Evolutionary conservation across 1,140 invertebrate genomes (phyloP), one percentile per base, ranked within the genome.

Genomic region (Lamellibrachia luymesi): DNA sequence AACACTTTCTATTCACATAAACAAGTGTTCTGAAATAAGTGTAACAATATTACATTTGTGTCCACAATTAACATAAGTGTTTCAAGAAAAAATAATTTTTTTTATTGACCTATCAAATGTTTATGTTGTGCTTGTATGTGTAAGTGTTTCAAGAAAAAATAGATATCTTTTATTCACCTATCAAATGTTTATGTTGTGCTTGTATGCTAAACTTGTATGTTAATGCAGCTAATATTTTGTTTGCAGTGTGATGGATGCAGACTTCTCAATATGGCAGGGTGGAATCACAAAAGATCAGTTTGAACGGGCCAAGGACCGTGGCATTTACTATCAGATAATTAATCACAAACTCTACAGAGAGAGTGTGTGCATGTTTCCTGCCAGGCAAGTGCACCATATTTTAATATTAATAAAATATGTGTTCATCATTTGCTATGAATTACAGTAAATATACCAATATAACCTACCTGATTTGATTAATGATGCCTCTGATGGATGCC

Each of bases 301-400:
- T 92, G 25, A 93, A n/a, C 51, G 51, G 38, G 91, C 93, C 27
- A 94, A 93, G 51, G 25, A 92, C n/a, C 49, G 91, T 38, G 93
- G 93, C 90, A 56, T 51, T 91, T 80, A 64, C 27, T 99, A 99
- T 96, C 98, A 99, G 97, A 97, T 99, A 93, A 98, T 98, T 92
- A 96, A 98, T 94, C 97, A 98, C 91, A 97, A 97, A 95, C 96
- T 99, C 17, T 99, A 98, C 95, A 97, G 98, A 89, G 97, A 98
- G 93, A 97, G 97, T 91, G 97, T 97, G 27, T 99, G 99, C 95
- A 98, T 99, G 97, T 93, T 93, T 51, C 92, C 56, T n/a, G 4
- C 64, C 27, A 80, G 51, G 51, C 8, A 50, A 80, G 80, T 92
- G 50, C 38, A 80, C 49, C 51, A 38, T 93, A 89, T 64, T 51